phyloP scores from a whole-genome alignment of 2,888 invertebrate species.

The Drosophila prostipennis region DNA sequence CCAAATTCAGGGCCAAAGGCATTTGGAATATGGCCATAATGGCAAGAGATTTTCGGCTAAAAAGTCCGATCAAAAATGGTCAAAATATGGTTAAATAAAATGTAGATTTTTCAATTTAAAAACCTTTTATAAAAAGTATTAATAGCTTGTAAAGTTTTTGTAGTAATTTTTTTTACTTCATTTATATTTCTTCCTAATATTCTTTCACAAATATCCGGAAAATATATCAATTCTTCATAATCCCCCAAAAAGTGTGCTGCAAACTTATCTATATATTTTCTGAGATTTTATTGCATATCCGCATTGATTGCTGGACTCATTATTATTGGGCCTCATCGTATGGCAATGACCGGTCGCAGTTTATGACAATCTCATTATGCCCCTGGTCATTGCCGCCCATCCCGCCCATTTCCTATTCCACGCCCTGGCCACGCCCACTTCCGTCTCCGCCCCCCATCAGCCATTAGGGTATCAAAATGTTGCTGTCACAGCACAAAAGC shows the following conservation, averaged over 20 bases:
- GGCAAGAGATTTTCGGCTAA: neutral
- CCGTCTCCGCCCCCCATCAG: neutral
- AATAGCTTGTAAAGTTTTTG: no score
- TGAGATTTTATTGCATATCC: constrained; percentile 12
- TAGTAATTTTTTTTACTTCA: no score
- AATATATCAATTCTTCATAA: no score
- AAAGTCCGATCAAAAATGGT: no score
- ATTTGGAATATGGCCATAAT: constrained; percentile 5
- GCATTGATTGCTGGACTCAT: constrained; percentile 15
- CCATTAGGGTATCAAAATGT: constrained; percentile 51
- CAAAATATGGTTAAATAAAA: no score
- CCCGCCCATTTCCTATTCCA: no score
- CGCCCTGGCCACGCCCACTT: constrained; percentile 2
- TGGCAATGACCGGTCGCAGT: constrained; percentile 24
- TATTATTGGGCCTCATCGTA: constrained; percentile 10
- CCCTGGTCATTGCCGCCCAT: constrained; percentile 2
- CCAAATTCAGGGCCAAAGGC: constrained; percentile 15
- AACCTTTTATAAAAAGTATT: no score
- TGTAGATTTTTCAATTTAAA: no score
- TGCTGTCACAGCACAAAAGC: constrained; percentile 60
- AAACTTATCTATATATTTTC: neutral
- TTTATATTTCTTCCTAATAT: no score
- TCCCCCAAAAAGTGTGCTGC: no score
- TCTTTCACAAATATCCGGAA: no score
- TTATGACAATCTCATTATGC: constrained; percentile 54